Percentiles rank a stretch among this genome's conserved stretches.
Conservation (phyloP, 35 echinoderm and acorn worm species). For the Apostichopus californicus region DNA sequence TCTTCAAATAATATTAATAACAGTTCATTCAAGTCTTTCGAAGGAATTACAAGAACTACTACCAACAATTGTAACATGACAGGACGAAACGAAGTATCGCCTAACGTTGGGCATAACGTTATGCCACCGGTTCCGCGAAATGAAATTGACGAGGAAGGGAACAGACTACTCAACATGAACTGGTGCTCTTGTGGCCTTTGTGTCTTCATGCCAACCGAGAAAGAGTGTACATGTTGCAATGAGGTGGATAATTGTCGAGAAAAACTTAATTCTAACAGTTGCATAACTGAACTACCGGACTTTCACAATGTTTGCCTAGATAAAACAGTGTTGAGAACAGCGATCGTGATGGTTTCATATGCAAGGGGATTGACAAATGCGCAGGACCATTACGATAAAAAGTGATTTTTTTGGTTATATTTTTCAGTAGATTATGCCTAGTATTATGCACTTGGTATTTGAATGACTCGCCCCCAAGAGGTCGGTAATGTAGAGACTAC, state of each 20-base stretch:
- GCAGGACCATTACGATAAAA: slow-evolving; percentile 3
- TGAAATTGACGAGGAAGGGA: not conserved
- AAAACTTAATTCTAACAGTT: not conserved
- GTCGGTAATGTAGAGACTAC: no score
- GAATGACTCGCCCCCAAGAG: no score
- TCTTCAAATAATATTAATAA: no score
- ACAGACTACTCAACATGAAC: not conserved
- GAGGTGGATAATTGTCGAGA: not conserved
- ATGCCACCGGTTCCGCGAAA: no score
- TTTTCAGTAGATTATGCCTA: no score
- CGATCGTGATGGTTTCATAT: not conserved
- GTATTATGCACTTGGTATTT: no score
- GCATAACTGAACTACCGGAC: not conserved
- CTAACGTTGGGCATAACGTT: no score
- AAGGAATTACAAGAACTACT: no score
- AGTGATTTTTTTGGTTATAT: no score
- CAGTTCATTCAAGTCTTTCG: no score
- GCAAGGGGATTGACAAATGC: not conserved
- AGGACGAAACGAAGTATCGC: no score
- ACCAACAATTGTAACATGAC: no score
- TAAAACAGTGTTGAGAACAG: not conserved
- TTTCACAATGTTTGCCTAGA: slow-evolving; percentile 17
- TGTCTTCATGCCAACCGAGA: not conserved
- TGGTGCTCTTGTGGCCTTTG: slow-evolving; percentile 22
- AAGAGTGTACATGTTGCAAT: not conserved